These are phyloP conservation scores for Callochromis pleurospilus DNA, from an alignment of 2,113 vertebrate species.

Conservation along the genomic window DNA sequence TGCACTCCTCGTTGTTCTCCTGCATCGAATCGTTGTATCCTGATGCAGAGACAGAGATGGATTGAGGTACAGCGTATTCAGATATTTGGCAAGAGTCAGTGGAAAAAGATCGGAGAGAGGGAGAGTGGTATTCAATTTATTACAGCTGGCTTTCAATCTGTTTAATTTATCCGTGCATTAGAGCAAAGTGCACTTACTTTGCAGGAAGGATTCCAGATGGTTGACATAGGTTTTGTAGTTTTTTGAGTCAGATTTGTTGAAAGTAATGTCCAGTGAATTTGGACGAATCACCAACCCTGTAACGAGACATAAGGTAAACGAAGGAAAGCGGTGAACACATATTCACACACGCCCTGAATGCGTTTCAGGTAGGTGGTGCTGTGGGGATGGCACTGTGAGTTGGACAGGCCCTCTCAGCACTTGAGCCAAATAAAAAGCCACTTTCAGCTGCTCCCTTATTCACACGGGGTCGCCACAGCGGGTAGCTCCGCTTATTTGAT, in stretches of 20 bases:
- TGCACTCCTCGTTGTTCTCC: constrained; percentile 74
- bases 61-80: not conserved
- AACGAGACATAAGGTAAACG: not conserved
- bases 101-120: not conserved
- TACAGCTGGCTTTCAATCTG: not conserved
- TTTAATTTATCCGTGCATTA: not conserved
- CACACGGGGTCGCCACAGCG: not conserved
- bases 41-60: constrained; percentile 24
- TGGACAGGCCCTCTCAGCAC: not conserved
- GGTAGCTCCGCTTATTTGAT: not conserved
- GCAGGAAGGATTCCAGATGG: constrained; percentile 77
- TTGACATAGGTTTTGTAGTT: constrained; percentile 73
- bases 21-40: constrained; percentile 82
- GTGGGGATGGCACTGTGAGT: not conserved
- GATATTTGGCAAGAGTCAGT: not conserved
- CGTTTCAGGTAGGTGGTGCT: not conserved
- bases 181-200: constrained; percentile 69
- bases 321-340: not conserved
- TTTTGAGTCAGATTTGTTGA: constrained; percentile 67
- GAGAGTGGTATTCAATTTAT: not conserved
- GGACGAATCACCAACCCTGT: constrained; percentile 89
- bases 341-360: not conserved
- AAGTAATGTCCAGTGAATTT: constrained; percentile 80
- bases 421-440: not conserved
- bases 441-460: not conserved